These are phyloP conservation scores for Drosophila repleta DNA, from an alignment of 1,140 invertebrate genomes.

Conservation along the genomic window DNA sequence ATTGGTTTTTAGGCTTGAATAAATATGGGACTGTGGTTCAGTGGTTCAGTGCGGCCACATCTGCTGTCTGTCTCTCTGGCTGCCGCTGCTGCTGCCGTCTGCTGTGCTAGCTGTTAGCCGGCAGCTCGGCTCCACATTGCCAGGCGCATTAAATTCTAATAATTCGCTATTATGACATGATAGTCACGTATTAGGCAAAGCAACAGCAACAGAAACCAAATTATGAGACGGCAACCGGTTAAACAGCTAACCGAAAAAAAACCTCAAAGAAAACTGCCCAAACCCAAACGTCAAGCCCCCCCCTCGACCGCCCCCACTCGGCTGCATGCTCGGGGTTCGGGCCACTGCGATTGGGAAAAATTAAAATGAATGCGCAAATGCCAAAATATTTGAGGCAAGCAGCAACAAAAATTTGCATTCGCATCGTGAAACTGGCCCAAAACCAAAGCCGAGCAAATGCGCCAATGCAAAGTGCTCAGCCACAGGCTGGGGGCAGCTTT, in stretches of 20 bases:
- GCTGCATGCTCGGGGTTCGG: background rate
- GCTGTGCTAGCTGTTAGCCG: conserved; percentile 3
- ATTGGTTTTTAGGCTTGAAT: conserved; percentile 42
- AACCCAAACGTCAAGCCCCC: background rate
- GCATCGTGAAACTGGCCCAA: conserved; percentile 54
- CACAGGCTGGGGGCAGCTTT: background rate
- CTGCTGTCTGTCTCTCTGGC: conserved; percentile 4
- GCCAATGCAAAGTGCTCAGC: conserved; percentile 17
- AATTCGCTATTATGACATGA: conserved; percentile 82
- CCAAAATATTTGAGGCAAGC: conserved; percentile 72
- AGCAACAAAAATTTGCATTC: conserved; percentile 65
- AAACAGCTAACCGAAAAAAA: conserved; percentile 49
- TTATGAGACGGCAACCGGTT: conserved; percentile 71
- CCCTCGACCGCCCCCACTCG: background rate
- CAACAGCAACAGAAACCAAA: conserved; percentile 62
- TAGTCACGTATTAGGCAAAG: conserved; percentile 80
- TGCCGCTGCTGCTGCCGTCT: background rate
- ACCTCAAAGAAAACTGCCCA: conserved; percentile 18
- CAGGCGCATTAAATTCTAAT: conserved; percentile 77
- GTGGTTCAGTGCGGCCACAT: conserved; percentile 23
- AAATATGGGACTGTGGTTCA: conserved; percentile 50
- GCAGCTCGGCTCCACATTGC: conserved; percentile 19
- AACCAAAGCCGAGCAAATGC: conserved; percentile 34
- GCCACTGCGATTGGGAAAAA: conserved; percentile 34
- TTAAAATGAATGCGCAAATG: conserved; percentile 79